Evolutionary conservation across 2,888 invertebrate genomes (phyloP).

Genomic region (Kryphioiulus occultus): DNA sequence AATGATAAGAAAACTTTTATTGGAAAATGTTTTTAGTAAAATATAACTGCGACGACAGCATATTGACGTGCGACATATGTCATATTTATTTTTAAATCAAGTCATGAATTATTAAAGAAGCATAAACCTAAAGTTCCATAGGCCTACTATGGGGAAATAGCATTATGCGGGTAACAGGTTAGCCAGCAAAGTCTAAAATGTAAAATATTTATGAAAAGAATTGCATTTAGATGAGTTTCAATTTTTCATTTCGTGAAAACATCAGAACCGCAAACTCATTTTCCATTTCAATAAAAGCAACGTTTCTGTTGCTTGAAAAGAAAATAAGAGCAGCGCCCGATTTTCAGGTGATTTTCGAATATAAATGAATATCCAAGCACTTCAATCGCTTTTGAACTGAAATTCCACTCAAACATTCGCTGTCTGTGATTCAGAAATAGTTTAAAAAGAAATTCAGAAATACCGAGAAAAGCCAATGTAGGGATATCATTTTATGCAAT

Average conservation of each 20-base stretch:
- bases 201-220: not conserved
- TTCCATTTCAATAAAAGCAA: not conserved
- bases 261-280: not conserved
- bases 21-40: not conserved
- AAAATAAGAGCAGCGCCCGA: not conserved
- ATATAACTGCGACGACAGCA: not conserved
- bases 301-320: not conserved
- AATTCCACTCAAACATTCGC: not conserved
- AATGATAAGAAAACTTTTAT: not conserved
- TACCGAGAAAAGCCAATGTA: not conserved
- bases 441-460: not conserved
- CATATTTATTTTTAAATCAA: slow-evolving; percentile 31
- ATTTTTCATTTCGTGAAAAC: not conserved
- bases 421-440: not conserved
- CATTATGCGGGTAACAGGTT: not conserved
- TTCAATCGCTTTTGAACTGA: not conserved
- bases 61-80: not conserved
- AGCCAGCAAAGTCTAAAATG: not conserved
- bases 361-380: not conserved
- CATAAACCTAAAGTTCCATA: not conserved
- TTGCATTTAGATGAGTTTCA: not conserved
- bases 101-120: slow-evolving; percentile 9
- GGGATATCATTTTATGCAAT: not conserved
- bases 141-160: not conserved
- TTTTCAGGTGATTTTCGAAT: not conserved